Evolutionary conservation across 2,113 vertebrate genomes (phyloP), one percentile per base, ranked within the genome.

Genomic region (Salvelinus fontinalis): DNA sequence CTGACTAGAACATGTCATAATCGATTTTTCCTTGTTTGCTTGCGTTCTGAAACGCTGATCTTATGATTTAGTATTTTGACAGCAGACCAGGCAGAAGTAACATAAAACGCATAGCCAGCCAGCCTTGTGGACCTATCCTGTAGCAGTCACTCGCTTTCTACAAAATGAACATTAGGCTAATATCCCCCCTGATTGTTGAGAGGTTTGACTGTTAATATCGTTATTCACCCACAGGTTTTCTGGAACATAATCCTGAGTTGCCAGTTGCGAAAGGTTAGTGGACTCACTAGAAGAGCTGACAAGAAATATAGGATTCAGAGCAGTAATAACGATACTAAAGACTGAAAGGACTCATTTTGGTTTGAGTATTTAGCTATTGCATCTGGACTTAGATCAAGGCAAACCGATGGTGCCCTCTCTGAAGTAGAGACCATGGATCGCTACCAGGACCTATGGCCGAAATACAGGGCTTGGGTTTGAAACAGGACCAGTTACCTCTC

Each of bases 401-500:
- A 78, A 81, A 22, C 57, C 68, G 26, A 73, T 76, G 73, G 78
- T 78, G 73, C 81, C 31, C 75, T 82, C 44, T 74, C 80, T 31
- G 59, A 62, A 62, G 59, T 51, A n/a, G 59, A 82, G 71, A 74
- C 76, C 75, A 48, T 82, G 71, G 29, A 70, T 51, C 83, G 67
- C 80, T 85, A 74, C 81, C 82, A 79, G 83, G 79, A 78, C 70
- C 81, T 65, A 76, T 83, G 75, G 87, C 80, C 84, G 85, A 88
- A 81, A 83, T 87, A 79, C 69, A 8, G 24, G 73, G 78, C 81
- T 85, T 83, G 76, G 84, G 67, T 79, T 73, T 83, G 74, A 88
- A 87, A 71, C 75, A 64, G 71, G 77, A 80, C 84, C 75, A 60
- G 51, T 76, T 79, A 54, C 81, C 78, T 87, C 68, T 70, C 31